Evolutionary conservation across 2,888 invertebrate species (phyloP).

Genomic region (Incurvaria masculella): DNA sequence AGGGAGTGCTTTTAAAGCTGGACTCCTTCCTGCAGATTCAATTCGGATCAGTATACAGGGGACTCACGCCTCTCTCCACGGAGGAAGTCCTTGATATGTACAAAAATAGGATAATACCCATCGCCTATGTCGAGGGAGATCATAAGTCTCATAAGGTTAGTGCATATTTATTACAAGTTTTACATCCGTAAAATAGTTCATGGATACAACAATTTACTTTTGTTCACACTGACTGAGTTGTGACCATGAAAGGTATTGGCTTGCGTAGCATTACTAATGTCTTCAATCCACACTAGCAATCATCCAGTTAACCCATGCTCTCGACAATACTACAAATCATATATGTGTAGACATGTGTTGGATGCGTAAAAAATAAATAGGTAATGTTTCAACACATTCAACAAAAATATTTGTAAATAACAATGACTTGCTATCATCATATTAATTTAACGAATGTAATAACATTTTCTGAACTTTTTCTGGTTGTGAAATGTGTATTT

Average conservation of each 20-base stretch:
- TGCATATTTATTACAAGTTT: slow-evolving; percentile 8
- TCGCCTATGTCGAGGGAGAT: slow-evolving; percentile 82
- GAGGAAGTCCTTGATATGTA: slow-evolving; percentile 85
- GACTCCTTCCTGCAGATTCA: slow-evolving; percentile 98
- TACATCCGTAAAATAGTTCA: neutral
- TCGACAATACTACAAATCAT: too few relatives aligned
- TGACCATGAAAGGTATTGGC: neutral
- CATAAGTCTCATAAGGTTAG: slow-evolving; percentile 67
- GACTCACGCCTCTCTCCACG: slow-evolving; percentile 74
- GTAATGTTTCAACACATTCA: too few relatives aligned
- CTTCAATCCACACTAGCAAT: neutral
- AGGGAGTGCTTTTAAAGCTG: slow-evolving; percentile 88
- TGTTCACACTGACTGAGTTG: too few relatives aligned
- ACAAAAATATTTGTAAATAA: too few relatives aligned
- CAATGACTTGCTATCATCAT: too few relatives aligned
- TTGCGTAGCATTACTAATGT: neutral
- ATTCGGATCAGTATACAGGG: slow-evolving; percentile 89
- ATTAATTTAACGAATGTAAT: too few relatives aligned
- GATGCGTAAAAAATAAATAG: too few relatives aligned
- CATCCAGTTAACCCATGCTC: neutral
- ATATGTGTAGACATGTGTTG: too few relatives aligned
- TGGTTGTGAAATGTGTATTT: too few relatives aligned
- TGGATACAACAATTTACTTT: too few relatives aligned
- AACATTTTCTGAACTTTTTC: too few relatives aligned
- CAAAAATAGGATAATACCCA: slow-evolving; percentile 81